Conservation (phyloP, 1,140 invertebrate genomes). For the Bombus confusus region DNA sequence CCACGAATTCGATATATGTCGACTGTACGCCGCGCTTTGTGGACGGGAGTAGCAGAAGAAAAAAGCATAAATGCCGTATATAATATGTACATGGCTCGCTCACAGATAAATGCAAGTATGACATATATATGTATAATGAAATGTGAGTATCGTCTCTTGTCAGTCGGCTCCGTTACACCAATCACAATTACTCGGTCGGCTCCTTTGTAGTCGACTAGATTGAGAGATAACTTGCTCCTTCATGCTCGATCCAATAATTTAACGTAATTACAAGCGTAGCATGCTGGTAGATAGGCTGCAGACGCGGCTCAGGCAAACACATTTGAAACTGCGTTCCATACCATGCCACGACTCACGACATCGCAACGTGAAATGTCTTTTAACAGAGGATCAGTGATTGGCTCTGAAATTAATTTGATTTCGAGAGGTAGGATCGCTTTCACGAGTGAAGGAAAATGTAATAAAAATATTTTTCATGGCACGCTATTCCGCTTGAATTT, state of each 20-base stretch:
- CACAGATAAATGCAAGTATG: neutral
- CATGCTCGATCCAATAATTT: slow-evolving; percentile 71
- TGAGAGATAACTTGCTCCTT: slow-evolving; percentile 72
- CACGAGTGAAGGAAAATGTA: neutral
- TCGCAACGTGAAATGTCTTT: slow-evolving; percentile 19
- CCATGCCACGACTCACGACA: neutral
- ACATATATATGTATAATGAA: slow-evolving; percentile 11
- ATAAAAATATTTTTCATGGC: neutral
- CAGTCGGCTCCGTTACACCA: slow-evolving; percentile 67
- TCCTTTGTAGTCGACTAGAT: slow-evolving; percentile 67
- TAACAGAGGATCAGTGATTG: neutral
- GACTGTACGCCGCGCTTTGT: neutral
- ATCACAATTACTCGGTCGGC: slow-evolving; percentile 70
- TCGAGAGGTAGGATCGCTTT: neutral
- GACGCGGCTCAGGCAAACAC: slow-evolving; percentile 23
- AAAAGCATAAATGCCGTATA: neutral
- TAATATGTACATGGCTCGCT: neutral
- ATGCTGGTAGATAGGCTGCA: slow-evolving; percentile 40
- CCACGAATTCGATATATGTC: slow-evolving; percentile 44
- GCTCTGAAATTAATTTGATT: slow-evolving; percentile 33
- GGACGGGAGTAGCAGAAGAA: neutral
- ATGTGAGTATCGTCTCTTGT: slow-evolving; percentile 33
- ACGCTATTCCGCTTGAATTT: neutral
- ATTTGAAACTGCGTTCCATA: slow-evolving; percentile 27
- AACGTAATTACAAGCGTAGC: slow-evolving; percentile 69